These are phyloP conservation scores for Alauda arvensis DNA, from an alignment of 2,797 vertebrate species.

Conservation along the genomic window DNA sequence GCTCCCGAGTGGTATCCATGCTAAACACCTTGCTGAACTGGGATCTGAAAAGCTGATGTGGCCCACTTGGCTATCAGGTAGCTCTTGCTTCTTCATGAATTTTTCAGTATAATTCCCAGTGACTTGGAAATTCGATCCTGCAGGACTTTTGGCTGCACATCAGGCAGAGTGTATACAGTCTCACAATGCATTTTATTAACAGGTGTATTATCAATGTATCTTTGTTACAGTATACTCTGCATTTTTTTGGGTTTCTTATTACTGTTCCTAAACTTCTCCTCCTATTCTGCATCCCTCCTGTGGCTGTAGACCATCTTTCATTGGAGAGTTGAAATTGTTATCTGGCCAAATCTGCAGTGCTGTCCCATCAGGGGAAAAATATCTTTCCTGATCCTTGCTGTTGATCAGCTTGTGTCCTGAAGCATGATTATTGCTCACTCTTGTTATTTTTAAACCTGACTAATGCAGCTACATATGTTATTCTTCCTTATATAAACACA, in stretches of 20 bases:
- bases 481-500: constrained; percentile 55
- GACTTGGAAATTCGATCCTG: constrained; percentile 5
- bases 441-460: constrained; percentile 61
- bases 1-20: neutral
- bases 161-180: neutral
- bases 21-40: neutral
- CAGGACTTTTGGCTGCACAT: neutral
- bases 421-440: constrained; percentile 48
- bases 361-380: constrained; percentile 53
- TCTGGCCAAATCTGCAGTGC: constrained; percentile 41
- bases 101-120: constrained; percentile 3
- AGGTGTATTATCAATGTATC: neutral
- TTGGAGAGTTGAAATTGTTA: constrained; percentile 29
- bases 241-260: neutral
- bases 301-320: constrained; percentile 8
- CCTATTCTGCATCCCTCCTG: neutral
- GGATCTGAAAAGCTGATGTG: neutral
- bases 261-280: neutral
- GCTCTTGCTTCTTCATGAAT: constrained; percentile 18
- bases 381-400: constrained; percentile 54
- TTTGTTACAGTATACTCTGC: neutral
- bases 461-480: constrained; percentile 62
- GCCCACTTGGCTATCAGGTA: neutral
- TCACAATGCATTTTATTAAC: neutral
- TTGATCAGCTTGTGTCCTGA: constrained; percentile 49